These are phyloP conservation scores for Galerucella pusilla DNA, from an alignment of 2,888 invertebrate species.

Conservation along the genomic window DNA sequence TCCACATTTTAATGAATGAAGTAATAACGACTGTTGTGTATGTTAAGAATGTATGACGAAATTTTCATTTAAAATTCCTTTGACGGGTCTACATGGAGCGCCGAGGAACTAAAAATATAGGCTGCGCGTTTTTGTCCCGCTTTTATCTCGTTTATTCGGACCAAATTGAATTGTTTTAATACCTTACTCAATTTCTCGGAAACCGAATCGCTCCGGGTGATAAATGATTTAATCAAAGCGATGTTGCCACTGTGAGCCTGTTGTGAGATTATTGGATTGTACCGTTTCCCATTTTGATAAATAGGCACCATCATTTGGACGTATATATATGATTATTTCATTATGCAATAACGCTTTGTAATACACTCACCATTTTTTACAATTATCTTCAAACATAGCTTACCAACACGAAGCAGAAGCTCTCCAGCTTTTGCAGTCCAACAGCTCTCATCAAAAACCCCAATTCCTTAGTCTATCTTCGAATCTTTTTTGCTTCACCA, in stretches of 20 bases:
- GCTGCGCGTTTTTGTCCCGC: conserved; percentile 45
- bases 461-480: no score
- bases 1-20: neutral
- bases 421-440: no score
- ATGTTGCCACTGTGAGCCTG: conserved; percentile 23
- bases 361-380: no score
- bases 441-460: no score
- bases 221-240: conserved; percentile 37
- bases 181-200: conserved; percentile 37
- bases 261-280: conserved; percentile 21
- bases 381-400: no score
- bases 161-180: conserved; percentile 44
- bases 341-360: neutral
- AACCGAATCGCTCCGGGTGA: conserved; percentile 23
- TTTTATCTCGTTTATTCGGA: conserved; percentile 40
- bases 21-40: neutral
- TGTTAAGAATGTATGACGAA: neutral
- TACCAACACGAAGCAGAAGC: no score
- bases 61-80: conserved; percentile 7
- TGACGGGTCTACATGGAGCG: conserved; percentile 1
- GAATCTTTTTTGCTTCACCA: no score
- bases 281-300: conserved; percentile 8
- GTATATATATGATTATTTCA: neutral
- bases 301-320: conserved; percentile 1
- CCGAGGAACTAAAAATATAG: conserved; percentile 9